Base-by-base conservation (phyloP, 1,140 invertebrate species). In the Melanaphis sacchari region DNA sequence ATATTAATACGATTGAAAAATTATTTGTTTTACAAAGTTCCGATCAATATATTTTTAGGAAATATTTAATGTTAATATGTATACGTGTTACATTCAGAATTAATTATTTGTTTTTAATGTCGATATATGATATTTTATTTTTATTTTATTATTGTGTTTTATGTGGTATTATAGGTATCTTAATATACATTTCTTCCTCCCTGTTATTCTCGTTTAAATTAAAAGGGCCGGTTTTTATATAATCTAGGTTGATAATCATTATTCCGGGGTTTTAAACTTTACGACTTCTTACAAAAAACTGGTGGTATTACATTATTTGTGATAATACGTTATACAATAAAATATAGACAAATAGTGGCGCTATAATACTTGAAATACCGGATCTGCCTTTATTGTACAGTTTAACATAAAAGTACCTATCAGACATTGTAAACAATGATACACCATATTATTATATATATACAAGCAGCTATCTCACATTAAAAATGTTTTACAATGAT, bases 291-390 rank as follows among this genome's bases (percentile, higher is more conserved):
- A 36, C 43, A 54, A 89, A 24, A 54, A 89, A 89, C 88, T 38
- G 49, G 46, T 38, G 36, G 46, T 24, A 52, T 2, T 40, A 40
- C n/a, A 82, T 87, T 87, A 40, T 87, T 15, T 36, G 54, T 40
- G 26, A n/a, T n/a, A n/a, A n/a, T 52, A 59, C 0, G 4, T 24
- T 9, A 40, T 84, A 89, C 52, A 52, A 26, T 21, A 52, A 40
- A 89, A 54, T 89, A 89, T 31, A 89, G 26, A 90, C 54, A 90
- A 52, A 90, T 41, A 43, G 89, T 41, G 89, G 89, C 89, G 89
- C 54, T 90, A 90, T 66, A 66, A 66, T 90, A 90, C 38, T 90
- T 90, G 59, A 90, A 90, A 90, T 41, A 41, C 89, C 89, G 54
- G 88, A 59, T 59, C 11, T 59, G 15, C 31, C 52, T 90, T 59